phyloP scores from a whole-genome alignment of 2,888 invertebrate genomes.

The Scotopteryx bipunctaria region DNA sequence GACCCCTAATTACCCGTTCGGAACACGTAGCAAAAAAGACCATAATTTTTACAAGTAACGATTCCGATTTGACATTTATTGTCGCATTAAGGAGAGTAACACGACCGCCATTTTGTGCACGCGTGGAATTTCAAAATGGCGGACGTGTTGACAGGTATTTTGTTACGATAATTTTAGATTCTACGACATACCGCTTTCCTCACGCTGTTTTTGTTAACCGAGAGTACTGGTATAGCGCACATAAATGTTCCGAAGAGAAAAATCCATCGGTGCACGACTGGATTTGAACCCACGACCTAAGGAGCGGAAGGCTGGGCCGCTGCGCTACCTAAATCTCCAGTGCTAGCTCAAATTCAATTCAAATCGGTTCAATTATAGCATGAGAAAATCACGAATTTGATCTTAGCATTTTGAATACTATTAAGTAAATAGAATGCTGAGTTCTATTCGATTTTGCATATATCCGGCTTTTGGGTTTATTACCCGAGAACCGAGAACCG shows the following conservation, averaged over 20 bases:
- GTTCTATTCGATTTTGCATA: slow-evolving; percentile 6
- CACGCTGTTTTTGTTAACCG: no score
- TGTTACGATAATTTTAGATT: slow-evolving; percentile 20
- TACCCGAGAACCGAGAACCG: neutral
- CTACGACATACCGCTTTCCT: neutral
- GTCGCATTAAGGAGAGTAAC: slow-evolving; percentile 69
- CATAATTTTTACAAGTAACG: slow-evolving; percentile 76
- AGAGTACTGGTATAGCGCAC: no score
- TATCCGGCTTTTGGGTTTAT: slow-evolving; percentile 10
- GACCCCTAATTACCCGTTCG: slow-evolving; percentile 67
- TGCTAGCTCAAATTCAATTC: no score
- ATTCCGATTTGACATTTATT: slow-evolving; percentile 78
- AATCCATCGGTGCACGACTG: no score
- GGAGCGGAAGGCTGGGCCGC: no score
- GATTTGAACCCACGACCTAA: no score
- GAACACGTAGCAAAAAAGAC: slow-evolving; percentile 67
- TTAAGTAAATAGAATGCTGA: no score
- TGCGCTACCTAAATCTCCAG: no score
- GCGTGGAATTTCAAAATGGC: slow-evolving; percentile 70
- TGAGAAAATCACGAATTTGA: no score
- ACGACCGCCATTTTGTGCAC: slow-evolving; percentile 67
- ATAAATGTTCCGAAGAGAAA: no score
- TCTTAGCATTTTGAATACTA: no score
- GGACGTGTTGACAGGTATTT: slow-evolving; percentile 37
- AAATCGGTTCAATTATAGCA: no score